These are phyloP conservation scores for Andricus curvator DNA, from an alignment of 2,888 invertebrate species.

Conservation along the genomic window DNA sequence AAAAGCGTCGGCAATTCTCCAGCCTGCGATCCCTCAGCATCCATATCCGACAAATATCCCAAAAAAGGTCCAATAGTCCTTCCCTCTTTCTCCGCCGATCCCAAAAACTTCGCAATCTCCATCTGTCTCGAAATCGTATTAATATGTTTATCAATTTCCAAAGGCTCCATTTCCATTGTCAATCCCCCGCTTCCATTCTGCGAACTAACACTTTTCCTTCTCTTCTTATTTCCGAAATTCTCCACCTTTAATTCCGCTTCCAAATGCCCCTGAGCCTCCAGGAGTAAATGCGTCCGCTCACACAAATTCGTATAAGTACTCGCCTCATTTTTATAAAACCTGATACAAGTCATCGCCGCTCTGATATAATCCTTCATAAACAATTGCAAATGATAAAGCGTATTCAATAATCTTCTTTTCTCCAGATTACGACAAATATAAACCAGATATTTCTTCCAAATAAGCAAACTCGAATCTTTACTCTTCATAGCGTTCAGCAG, in stretches of 20 bases:
- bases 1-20: slow-evolving; percentile 84
- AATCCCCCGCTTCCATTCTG: slow-evolving; percentile 71
- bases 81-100: slow-evolving; percentile 82
- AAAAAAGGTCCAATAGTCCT: slow-evolving; percentile 64
- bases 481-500: slow-evolving; percentile 84
- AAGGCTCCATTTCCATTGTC: slow-evolving; percentile 85
- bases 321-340: slow-evolving; percentile 85
- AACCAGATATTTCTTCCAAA: slow-evolving; percentile 87
- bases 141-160: slow-evolving; percentile 88
- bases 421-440: slow-evolving; percentile 87
- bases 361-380: slow-evolving; percentile 87
- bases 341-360: slow-evolving; percentile 89
- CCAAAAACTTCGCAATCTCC: slow-evolving; percentile 87
- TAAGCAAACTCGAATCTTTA: slow-evolving; percentile 83
- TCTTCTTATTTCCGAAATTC: slow-evolving; percentile 61
- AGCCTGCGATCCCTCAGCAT: slow-evolving; percentile 59
- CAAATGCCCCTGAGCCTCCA: slow-evolving; percentile 84
- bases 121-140: slow-evolving; percentile 90
- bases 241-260: slow-evolving; percentile 80
- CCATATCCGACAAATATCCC: slow-evolving; percentile 66
- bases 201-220: slow-evolving; percentile 61
- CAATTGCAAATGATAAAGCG: slow-evolving; percentile 87
- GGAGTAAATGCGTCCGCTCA: slow-evolving; percentile 79
- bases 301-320: slow-evolving; percentile 81
- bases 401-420: slow-evolving; percentile 83